phyloP scores from a whole-genome alignment of 2,888 invertebrate genomes.

The Apamea crenata region DNA sequence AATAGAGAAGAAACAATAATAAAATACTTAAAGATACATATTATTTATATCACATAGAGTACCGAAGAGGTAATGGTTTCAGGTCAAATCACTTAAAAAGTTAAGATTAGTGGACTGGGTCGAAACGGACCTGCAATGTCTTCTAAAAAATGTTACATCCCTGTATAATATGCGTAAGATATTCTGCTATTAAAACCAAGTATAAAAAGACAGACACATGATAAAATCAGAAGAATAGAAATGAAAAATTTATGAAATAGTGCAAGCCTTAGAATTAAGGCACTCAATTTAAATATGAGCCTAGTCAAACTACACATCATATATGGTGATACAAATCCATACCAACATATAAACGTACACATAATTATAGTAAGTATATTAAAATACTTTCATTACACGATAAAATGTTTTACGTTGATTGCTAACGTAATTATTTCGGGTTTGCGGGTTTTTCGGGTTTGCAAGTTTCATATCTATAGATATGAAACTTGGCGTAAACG shows the following conservation, averaged over 20 bases:
- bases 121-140: slow-evolving; percentile 3
- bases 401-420: neutral
- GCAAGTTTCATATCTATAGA: no score
- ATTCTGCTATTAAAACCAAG: slow-evolving; percentile 30
- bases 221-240: neutral
- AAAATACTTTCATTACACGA: neutral
- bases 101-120: slow-evolving; percentile 42
- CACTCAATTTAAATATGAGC: neutral
- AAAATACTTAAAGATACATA: slow-evolving; percentile 57
- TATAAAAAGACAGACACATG: neutral
- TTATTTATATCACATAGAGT: slow-evolving; percentile 71
- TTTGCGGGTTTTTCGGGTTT: no score
- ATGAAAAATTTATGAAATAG: neutral
- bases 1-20: slow-evolving; percentile 56
- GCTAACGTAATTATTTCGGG: neutral
- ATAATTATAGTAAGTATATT: no score
- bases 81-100: slow-evolving; percentile 66
- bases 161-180: slow-evolving; percentile 35
- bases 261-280: slow-evolving; percentile 19
- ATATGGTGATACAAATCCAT: neutral
- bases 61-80: slow-evolving; percentile 73
- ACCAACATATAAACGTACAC: no score
- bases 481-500: neutral
- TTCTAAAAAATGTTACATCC: neutral
- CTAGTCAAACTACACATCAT: neutral